Evolutionary conservation across 2,888 invertebrate genomes (phyloP).

Genomic region (Spodoptera exigua): DNA sequence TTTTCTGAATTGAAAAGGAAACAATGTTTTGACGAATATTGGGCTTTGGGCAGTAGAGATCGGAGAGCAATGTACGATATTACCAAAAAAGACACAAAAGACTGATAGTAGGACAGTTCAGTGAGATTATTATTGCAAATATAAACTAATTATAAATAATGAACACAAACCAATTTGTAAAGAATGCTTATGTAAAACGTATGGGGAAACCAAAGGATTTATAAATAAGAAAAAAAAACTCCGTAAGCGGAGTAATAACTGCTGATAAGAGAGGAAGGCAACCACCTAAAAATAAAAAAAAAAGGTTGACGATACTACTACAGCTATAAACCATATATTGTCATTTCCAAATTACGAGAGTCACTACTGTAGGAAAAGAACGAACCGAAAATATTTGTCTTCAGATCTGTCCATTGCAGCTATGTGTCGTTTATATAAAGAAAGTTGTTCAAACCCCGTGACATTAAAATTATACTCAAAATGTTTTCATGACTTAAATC

Average conservation of each 20-base stretch:
- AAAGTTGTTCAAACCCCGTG: constrained; percentile 36
- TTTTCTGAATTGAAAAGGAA: constrained; percentile 32
- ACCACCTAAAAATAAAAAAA: constrained; percentile 40
- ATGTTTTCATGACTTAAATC: constrained; percentile 45
- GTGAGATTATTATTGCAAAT: constrained; percentile 30
- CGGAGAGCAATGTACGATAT: constrained; percentile 29
- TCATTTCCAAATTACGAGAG: constrained; percentile 44
- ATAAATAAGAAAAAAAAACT: constrained; percentile 22
- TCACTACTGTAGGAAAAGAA: constrained; percentile 45
- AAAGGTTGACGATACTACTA: constrained; percentile 27
- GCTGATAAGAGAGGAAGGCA: constrained; percentile 36
- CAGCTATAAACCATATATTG: constrained; percentile 27
- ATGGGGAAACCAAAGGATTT: constrained; percentile 22
- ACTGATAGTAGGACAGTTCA: constrained; percentile 23
- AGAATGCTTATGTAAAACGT: constrained; percentile 25
- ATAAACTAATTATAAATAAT: constrained; percentile 23
- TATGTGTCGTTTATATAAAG: constrained; percentile 48
- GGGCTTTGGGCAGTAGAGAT: constrained; percentile 31
- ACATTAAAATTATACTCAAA: constrained; percentile 41
- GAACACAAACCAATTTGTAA: constrained; percentile 25
- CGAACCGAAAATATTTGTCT: constrained; percentile 42
- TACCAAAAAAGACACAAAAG: constrained; percentile 36
- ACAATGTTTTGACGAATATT: constrained; percentile 34
- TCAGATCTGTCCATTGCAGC: constrained; percentile 40
- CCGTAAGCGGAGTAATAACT: constrained; percentile 29